phyloP scores from a whole-genome alignment of 2,888 invertebrate species.

The Diarsia brunnea region DNA sequence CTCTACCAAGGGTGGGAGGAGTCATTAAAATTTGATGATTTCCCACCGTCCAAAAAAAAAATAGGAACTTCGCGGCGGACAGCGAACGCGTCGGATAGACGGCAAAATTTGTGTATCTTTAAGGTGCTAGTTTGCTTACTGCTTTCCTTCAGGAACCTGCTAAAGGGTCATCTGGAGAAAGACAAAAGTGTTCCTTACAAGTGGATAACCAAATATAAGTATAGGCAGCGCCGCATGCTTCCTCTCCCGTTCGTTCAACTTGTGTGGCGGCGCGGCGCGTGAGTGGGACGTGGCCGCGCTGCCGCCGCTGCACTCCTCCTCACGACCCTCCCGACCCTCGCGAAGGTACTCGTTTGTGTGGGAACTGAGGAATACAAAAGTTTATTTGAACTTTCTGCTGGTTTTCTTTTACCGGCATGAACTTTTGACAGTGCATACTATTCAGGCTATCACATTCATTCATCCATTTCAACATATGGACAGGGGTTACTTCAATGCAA shows the following conservation, averaged over 20 bases:
- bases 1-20: too few relatives aligned
- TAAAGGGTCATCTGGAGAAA: too few relatives aligned
- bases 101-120: too few relatives aligned
- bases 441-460: too few relatives aligned
- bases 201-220: slow-evolving; percentile 96
- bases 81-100: too few relatives aligned
- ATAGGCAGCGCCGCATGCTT: slow-evolving; percentile 97
- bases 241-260: slow-evolving; percentile 94
- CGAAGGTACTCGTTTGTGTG: slow-evolving; percentile 95
- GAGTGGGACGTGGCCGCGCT: slow-evolving; percentile 84
- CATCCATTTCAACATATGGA: neutral
- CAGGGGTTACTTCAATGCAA: neutral
- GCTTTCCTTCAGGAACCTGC: too few relatives aligned
- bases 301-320: slow-evolving; percentile 89
- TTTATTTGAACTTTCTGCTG: neutral
- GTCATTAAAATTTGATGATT: too few relatives aligned
- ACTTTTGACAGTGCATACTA: neutral
- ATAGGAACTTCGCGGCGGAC: too few relatives aligned
- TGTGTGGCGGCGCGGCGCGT: slow-evolving; percentile 84
- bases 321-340: slow-evolving; percentile 84
- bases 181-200: too few relatives aligned
- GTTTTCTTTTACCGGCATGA: neutral
- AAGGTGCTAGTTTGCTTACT: too few relatives aligned
- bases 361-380: slow-evolving; percentile 89
- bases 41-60: too few relatives aligned